Percentiles rank a stretch among this genome's conserved stretches.
Conservation (phyloP, 2,797 vertebrate genomes). For the Ptychobarbus kaznakovi region DNA sequence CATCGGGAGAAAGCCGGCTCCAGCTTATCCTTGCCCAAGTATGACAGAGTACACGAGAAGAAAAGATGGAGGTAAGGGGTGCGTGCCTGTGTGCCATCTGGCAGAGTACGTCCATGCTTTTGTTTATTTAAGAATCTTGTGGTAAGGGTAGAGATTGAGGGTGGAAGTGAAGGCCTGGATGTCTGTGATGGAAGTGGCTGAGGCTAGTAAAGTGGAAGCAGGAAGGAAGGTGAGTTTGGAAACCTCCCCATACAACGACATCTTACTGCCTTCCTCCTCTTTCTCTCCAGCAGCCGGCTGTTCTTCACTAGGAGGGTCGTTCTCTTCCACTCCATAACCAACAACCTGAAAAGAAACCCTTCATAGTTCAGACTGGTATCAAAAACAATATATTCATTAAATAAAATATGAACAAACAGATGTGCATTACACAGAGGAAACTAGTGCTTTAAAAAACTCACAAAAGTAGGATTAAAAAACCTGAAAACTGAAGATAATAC, state of each 20-base stretch:
- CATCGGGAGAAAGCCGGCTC: background rate
- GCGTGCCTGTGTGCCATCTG: slow-evolving; percentile 13
- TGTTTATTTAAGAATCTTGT: slow-evolving; percentile 90
- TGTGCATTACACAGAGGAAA: background rate
- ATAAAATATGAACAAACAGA: background rate
- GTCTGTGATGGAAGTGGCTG: slow-evolving; percentile 82
- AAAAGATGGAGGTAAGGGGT: slow-evolving; percentile 8
- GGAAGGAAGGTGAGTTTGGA: slow-evolving; percentile 88
- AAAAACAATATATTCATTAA: background rate
- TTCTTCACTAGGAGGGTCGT: slow-evolving; percentile 66
- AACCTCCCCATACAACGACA: slow-evolving; percentile 84
- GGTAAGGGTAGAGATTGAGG: slow-evolving; percentile 90
- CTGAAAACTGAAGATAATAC: background rate
- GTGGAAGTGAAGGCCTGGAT: slow-evolving; percentile 86
- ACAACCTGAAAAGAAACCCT: slow-evolving; percentile 81
- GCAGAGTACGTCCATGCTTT: slow-evolving; percentile 10
- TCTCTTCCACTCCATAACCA: slow-evolving; percentile 89
- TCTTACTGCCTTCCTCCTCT: slow-evolving; percentile 48
- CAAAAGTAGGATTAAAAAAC: background rate
- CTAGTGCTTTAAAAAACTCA: background rate
- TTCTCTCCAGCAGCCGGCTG: background rate
- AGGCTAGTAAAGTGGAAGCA: slow-evolving; percentile 78
- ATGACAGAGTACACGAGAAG: slow-evolving; percentile 2
- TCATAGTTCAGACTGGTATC: background rate
- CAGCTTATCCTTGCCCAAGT: slow-evolving; percentile 22